Conservation (phyloP, 1,140 invertebrate species). For the Babylonia areolata region DNA sequence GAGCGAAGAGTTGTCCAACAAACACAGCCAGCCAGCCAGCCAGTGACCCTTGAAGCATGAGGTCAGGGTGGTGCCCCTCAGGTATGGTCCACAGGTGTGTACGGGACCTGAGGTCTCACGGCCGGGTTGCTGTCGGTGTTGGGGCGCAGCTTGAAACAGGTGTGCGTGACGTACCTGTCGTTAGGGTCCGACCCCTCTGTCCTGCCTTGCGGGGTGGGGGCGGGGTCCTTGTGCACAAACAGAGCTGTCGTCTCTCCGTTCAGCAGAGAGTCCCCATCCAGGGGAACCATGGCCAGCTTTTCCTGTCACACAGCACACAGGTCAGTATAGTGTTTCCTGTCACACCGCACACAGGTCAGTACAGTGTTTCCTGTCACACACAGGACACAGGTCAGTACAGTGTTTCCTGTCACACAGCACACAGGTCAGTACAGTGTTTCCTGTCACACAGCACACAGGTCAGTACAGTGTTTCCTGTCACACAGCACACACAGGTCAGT, state of each 20-base stretch:
- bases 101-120: constrained; percentile 26
- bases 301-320: constrained; percentile 11
- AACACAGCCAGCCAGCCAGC: too few relatives aligned
- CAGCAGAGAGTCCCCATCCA: constrained; percentile 1
- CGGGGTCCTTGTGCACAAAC: constrained; percentile 19
- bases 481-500: too few relatives aligned
- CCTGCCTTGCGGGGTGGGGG: neutral
- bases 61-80: neutral
- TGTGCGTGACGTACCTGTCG: constrained; percentile 3
- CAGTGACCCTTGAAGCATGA: too few relatives aligned
- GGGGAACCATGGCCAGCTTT: neutral
- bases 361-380: too few relatives aligned
- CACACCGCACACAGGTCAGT: too few relatives aligned
- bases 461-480: too few relatives aligned
- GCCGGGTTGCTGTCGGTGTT: neutral
- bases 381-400: too few relatives aligned
- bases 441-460: too few relatives aligned
- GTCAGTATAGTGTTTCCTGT: too few relatives aligned
- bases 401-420: too few relatives aligned
- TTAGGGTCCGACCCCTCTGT: neutral
- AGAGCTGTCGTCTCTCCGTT: constrained; percentile 32
- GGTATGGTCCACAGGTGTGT: constrained; percentile 23
- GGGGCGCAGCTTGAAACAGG: constrained; percentile 18
- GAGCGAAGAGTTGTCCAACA: too few relatives aligned
- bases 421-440: too few relatives aligned